Evolutionary conservation across 2,113 vertebrate genomes (phyloP).

Genomic region (Onychostruthus taczanowskii): DNA sequence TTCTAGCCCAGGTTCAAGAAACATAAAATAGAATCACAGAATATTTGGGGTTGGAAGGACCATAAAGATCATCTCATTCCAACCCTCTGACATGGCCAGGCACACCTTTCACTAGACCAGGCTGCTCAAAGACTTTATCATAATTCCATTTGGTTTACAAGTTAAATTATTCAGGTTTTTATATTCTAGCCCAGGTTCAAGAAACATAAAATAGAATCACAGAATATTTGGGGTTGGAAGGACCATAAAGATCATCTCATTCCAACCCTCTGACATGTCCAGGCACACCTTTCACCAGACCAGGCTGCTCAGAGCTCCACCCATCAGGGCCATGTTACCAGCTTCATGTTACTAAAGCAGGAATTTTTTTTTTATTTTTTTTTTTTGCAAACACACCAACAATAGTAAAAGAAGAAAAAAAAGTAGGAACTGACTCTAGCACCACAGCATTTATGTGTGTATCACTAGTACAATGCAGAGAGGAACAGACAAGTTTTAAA

Average conservation of each 20-base stretch:
- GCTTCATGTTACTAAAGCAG: background rate
- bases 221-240: background rate
- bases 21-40: background rate
- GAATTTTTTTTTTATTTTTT: background rate
- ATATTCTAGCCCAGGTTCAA: background rate
- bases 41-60: background rate
- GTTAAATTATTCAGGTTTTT: background rate
- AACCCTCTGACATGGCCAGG: background rate
- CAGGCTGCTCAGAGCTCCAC: background rate
- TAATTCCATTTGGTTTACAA: background rate
- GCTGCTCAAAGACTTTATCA: background rate
- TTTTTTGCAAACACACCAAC: background rate
- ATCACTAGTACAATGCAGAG: background rate
- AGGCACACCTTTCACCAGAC: too few relatives aligned
- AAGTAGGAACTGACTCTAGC: background rate
- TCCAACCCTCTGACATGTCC: background rate
- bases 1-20: background rate
- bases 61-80: background rate
- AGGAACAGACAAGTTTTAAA: background rate
- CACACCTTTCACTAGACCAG: background rate
- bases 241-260: background rate
- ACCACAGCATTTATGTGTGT: background rate
- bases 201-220: background rate
- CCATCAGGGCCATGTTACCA: background rate
- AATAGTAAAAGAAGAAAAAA: background rate